phyloP scores from a whole-genome alignment of 2,797 vertebrate genomes.

The Arctocebus calabarensis region DNA sequence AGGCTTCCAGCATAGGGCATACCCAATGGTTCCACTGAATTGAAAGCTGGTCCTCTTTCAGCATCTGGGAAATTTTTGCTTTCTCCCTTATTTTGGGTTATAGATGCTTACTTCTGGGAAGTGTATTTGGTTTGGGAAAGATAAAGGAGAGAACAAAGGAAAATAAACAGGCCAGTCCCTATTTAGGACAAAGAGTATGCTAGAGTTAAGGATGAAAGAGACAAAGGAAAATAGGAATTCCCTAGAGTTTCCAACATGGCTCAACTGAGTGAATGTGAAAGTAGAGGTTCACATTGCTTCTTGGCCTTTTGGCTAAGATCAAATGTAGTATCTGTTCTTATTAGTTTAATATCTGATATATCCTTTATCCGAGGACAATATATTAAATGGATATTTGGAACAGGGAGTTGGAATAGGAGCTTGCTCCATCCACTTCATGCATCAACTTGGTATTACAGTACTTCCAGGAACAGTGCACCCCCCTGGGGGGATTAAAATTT shows the following conservation, averaged over 20 bases:
- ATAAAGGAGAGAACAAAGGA: not conserved
- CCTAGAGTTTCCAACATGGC: not conserved
- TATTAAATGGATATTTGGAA: no score
- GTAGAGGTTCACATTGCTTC: not conserved
- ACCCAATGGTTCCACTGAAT: not conserved
- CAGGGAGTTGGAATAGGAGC: no score
- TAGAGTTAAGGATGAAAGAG: not conserved
- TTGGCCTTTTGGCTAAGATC: no score
- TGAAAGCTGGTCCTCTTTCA: not conserved
- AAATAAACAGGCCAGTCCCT: not conserved
- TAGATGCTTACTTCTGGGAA: not conserved
- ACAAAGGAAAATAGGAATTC: not conserved
- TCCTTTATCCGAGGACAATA: no score
- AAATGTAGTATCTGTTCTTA: no score
- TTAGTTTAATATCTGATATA: no score
- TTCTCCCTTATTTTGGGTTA: not conserved
- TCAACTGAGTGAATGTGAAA: not conserved
- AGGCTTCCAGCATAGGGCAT: no score
- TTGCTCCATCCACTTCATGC: no score
- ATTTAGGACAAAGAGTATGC: not conserved
- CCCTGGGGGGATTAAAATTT: no score
- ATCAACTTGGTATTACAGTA: no score
- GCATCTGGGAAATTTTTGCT: not conserved
- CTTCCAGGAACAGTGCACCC: no score
- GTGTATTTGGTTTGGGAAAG: not conserved